Evolutionary conservation across 2,888 invertebrate genomes (phyloP).

Genomic region (Idaea straminata): DNA sequence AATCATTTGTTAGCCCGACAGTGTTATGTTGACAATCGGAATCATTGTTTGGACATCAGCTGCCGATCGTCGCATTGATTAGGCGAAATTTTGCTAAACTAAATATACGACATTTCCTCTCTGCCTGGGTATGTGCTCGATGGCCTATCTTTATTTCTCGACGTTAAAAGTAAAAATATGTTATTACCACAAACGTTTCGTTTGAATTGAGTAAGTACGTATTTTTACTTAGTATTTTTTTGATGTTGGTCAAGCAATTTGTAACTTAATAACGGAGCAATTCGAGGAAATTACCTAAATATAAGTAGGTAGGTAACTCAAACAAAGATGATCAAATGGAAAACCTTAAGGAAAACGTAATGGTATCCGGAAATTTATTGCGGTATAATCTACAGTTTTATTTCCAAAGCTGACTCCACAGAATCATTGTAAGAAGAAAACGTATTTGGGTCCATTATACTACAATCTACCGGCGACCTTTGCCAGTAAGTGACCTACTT

Average conservation of each 20-base stretch:
- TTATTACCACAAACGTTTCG: no score
- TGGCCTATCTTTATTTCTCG: no score
- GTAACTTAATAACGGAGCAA: neutral
- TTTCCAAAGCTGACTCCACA: slow-evolving; percentile 35
- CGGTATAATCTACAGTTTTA: slow-evolving; percentile 48
- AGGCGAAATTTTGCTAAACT: no score
- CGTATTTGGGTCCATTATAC: slow-evolving; percentile 43
- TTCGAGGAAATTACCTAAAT: neutral
- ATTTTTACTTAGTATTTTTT: no score
- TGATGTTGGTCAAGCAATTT: neutral
- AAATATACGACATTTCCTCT: no score
- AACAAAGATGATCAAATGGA: slow-evolving; percentile 21
- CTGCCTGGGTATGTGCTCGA: no score
- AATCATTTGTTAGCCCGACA: no score
- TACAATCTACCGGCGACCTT: slow-evolving; percentile 44
- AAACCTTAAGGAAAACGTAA: slow-evolving; percentile 35
- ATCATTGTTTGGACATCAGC: no score
- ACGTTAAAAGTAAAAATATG: no score
- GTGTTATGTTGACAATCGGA: no score
- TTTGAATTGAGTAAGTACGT: no score
- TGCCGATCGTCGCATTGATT: no score
- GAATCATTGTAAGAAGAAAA: slow-evolving; percentile 43
- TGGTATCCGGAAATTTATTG: slow-evolving; percentile 47
- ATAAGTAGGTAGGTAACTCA: slow-evolving; percentile 15
- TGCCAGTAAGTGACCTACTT: slow-evolving; percentile 45